Percentiles rank a stretch among this genome's conserved stretches.
Conservation (phyloP, 2,888 invertebrate species). For the Gastracanthus pulcherrimus region DNA sequence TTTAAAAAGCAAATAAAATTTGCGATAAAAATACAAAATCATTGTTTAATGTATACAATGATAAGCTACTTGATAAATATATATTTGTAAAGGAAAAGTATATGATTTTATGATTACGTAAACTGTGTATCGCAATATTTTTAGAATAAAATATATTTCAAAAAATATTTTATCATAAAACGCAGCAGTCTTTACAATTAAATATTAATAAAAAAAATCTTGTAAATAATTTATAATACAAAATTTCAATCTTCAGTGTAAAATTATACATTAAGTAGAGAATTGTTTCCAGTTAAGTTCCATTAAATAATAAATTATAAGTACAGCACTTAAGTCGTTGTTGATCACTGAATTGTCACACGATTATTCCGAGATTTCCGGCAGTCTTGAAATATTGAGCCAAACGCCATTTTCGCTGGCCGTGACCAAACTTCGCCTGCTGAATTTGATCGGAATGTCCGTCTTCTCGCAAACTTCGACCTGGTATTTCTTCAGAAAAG, state of each 20-base stretch:
- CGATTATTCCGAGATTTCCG: conserved; percentile 6
- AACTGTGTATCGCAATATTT: not conserved
- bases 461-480: conserved; percentile 69
- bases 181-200: conserved; percentile 14
- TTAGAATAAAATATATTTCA: conserved; percentile 23
- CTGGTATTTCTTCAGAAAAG: conserved; percentile 75
- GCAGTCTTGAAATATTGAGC: conserved; percentile 65
- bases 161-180: conserved; percentile 29
- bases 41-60: no score
- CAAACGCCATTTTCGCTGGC: conserved; percentile 72
- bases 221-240: conserved; percentile 12
- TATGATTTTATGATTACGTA: no score
- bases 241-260: not conserved
- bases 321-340: not conserved
- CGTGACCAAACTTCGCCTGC: conserved; percentile 72
- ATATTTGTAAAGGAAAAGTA: no score
- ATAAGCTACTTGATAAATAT: no score
- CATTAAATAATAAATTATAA: conserved; percentile 16
- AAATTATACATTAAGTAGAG: not conserved
- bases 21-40: no score
- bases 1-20: no score
- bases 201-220: not conserved
- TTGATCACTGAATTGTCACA: not conserved
- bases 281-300: not conserved
- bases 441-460: conserved; percentile 70